These are phyloP conservation scores for Dysidea cf. avara DNA, from an alignment of 37 sponge, comb jelly and placozoan genomes.

Conservation along the genomic window DNA sequence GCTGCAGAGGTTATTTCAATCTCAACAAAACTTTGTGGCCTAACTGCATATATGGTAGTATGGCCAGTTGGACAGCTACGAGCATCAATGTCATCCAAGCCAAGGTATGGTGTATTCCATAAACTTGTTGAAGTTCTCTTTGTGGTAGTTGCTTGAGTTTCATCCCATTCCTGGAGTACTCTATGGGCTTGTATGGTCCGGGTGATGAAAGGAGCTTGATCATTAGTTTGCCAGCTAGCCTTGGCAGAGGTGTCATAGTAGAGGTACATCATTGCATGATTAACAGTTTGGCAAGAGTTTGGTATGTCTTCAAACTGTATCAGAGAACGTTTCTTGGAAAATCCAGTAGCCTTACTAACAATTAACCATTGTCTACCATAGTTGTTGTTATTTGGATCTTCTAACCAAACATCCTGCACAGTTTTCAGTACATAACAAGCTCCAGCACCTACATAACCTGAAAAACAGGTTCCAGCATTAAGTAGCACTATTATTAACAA, in stretches of 20 bases:
- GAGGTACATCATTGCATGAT: no score
- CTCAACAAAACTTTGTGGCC: slow-evolving; percentile 19
- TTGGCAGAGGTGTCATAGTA: slow-evolving; percentile 25
- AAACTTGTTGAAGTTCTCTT: neutral
- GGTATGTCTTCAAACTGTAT: slow-evolving; percentile 37
- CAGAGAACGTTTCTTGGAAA: slow-evolving; percentile 25
- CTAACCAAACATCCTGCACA: slow-evolving; percentile 17
- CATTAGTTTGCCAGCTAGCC: slow-evolving; percentile 6
- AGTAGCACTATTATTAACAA: no score
- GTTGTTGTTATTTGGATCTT: slow-evolving; percentile 1
- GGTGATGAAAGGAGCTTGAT: no score
- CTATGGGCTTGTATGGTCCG: slow-evolving; percentile 17
- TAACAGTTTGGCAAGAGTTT: slow-evolving; percentile 7
- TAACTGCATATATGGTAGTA: slow-evolving; percentile 12
- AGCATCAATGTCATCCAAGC: slow-evolving; percentile 35
- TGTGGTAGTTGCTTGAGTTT: slow-evolving; percentile 27
- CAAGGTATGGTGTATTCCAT: slow-evolving; percentile 31
- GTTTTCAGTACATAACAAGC: neutral
- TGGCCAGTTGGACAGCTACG: neutral
- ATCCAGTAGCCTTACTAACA: slow-evolving; percentile 14
- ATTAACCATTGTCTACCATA: slow-evolving; percentile 5
- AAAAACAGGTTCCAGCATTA: no score
- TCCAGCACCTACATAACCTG: no score
- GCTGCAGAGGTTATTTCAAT: no score
- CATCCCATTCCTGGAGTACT: slow-evolving; percentile 24